These are phyloP conservation scores for Pachycephus smyrnensis DNA, from an alignment of 2,888 invertebrate species.

Conservation along the genomic window DNA sequence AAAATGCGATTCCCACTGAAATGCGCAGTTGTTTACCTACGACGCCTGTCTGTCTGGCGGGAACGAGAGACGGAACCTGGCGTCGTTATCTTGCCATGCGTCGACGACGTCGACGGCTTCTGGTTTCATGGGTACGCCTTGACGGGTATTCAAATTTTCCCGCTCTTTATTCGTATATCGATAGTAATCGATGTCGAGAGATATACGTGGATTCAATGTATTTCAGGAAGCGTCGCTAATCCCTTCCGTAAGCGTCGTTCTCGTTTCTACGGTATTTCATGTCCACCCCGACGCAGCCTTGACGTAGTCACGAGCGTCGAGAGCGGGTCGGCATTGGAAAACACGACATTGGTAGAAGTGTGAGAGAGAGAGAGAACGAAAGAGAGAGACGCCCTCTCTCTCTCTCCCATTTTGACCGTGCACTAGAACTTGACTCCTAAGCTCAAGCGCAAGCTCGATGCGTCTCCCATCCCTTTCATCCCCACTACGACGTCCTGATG, in stretches of 20 bases:
- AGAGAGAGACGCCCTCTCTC: slow-evolving; percentile 16
- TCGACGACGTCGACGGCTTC: too few relatives aligned
- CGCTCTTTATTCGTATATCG: too few relatives aligned
- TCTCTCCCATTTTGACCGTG: slow-evolving; percentile 40
- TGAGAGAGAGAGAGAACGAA: slow-evolving; percentile 5
- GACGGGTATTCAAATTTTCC: too few relatives aligned
- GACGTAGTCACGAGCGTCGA: neutral
- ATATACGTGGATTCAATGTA: too few relatives aligned
- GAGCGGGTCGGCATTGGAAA: slow-evolving; percentile 5
- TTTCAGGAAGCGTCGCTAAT: too few relatives aligned
- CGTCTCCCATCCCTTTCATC: slow-evolving; percentile 15
- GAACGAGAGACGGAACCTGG: too few relatives aligned
- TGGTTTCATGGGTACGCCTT: too few relatives aligned
- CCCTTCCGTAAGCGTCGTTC: too few relatives aligned
- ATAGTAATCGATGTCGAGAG: too few relatives aligned
- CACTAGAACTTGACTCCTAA: slow-evolving; percentile 56
- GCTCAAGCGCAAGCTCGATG: slow-evolving; percentile 39
- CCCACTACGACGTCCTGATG: slow-evolving; percentile 17
- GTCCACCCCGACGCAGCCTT: neutral
- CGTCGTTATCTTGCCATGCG: too few relatives aligned
- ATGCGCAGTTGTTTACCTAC: neutral
- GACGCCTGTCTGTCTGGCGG: too few relatives aligned
- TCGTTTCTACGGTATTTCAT: too few relatives aligned
- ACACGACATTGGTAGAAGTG: neutral
- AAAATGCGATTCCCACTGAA: neutral